These are phyloP conservation scores for Drosophila rhopaloa DNA, from an alignment of 1,140 invertebrate species.

Conservation along the genomic window DNA sequence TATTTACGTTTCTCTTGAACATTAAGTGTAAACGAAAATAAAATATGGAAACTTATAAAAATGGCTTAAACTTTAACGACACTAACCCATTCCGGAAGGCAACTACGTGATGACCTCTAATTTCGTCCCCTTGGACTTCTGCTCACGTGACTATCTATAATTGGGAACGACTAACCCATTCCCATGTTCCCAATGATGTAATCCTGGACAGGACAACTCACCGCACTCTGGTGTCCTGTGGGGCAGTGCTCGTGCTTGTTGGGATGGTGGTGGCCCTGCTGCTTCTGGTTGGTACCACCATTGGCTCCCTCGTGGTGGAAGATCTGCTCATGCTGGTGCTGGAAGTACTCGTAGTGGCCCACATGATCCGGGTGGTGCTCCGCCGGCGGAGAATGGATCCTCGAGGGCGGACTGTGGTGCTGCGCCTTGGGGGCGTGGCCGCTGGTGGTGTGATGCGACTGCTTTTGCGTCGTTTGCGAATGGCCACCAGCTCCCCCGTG, in stretches of 20 bases:
- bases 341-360: slow-evolving; percentile 69
- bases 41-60: slow-evolving; percentile 12
- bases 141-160: slow-evolving; percentile 26
- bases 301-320: slow-evolving; percentile 49
- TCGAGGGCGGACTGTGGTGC: slow-evolving; percentile 66
- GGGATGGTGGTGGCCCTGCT: slow-evolving; percentile 30
- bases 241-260: slow-evolving; percentile 81
- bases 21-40: slow-evolving; percentile 1
- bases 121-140: slow-evolving; percentile 4
- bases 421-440: slow-evolving; percentile 48
- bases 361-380: slow-evolving; percentile 49
- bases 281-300: slow-evolving; percentile 46
- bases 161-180: slow-evolving; percentile 3
- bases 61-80: slow-evolving; percentile 20
- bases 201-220: slow-evolving; percentile 47
- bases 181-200: slow-evolving; percentile 50
- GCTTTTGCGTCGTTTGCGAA: slow-evolving; percentile 47
- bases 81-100: background rate
- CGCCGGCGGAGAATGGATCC: slow-evolving; percentile 55
- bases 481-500: slow-evolving; percentile 22
- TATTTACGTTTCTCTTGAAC: background rate
- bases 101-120: slow-evolving; percentile 20
- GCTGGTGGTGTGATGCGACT: slow-evolving; percentile 29
- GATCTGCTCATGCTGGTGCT: slow-evolving; percentile 65
- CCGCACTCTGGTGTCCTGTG: slow-evolving; percentile 79